A percentile compares a stretch with the other conserved stretches of the same genome.
Conservation (phyloP, 2,888 invertebrate species). For the Gortyna flavago region DNA sequence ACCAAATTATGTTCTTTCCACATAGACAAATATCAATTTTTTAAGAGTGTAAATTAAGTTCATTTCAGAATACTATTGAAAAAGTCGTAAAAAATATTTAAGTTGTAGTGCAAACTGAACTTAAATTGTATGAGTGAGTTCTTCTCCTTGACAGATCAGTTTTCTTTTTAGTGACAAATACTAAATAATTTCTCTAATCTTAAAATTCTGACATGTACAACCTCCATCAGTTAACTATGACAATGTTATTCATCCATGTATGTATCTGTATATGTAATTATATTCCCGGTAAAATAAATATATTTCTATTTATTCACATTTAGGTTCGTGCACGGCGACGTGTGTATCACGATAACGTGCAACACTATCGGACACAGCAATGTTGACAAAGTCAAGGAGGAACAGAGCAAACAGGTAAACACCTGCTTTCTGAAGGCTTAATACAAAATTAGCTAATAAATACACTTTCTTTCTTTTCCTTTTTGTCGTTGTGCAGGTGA, state of each 20-base stretch:
- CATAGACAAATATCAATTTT: neutral
- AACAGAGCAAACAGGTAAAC: conserved; percentile 82
- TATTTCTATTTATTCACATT: neutral
- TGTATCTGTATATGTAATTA: neutral
- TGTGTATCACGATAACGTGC: conserved; percentile 95
- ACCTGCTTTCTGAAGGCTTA: neutral
- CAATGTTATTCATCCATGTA: neutral
- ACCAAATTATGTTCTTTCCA: neutral
- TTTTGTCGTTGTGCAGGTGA: conserved; percentile 81
- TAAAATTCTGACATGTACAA: neutral
- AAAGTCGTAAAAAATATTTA: neutral
- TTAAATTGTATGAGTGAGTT: neutral
- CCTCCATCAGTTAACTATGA: neutral
- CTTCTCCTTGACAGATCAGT: too few relatives aligned
- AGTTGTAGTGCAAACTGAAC: neutral
- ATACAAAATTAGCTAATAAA: too few relatives aligned
- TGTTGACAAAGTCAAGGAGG: conserved; percentile 82
- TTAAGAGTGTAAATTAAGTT: neutral
- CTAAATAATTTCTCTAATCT: too few relatives aligned
- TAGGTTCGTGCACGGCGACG: conserved; percentile 96
- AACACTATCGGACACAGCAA: conserved; percentile 90
- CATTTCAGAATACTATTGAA: neutral
- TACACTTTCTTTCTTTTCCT: neutral
- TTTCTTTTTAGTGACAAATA: too few relatives aligned
- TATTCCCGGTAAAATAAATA: neutral